Base-by-base conservation (phyloP, 2,888 invertebrate species). In the Nycteola revayana region DNA sequence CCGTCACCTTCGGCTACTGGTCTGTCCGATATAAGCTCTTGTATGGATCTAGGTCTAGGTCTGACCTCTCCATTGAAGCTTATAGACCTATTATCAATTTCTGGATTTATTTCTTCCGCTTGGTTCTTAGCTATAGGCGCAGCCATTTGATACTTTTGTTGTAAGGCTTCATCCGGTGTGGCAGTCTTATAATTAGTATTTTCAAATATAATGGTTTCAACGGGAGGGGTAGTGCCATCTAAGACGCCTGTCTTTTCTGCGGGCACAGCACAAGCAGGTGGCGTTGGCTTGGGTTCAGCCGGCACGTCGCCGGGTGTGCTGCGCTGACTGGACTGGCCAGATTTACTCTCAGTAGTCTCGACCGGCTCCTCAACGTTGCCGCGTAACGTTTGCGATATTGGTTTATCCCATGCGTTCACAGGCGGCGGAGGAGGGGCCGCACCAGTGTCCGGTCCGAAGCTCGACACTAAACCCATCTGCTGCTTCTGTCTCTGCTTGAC, bases 181-280 rank as follows among this genome's bases (percentile, higher is more conserved):
- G 92, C 93, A 48, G 93, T 92, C 72, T 96, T 96, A 72, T 94
- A 96, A 75, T 96, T 96, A 1, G 96, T 96, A 72, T 97, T 97
- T 69, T 97, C 96, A 69, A 97, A 96, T 49, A 97, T 96, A 32
- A 97, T 94, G 0, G 96, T 96, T 68, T 95, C 94, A 9, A 96
- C 95, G 1, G 95, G 95, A 0, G 95, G 93, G 3, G 94, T 94
- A 2, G 93, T 90, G 11, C 94, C 93, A 65, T 96, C 94, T 17
- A 94, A 76, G 1, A 93, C 90, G 14, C 91, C 90, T 32, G 81
- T 54, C 63, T 92, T 92, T 49, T 91, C 91, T 31, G 75, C 39
- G 37, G 71, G 68, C 22, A 78, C 60, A 26, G 74, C 48, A 36
- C 76, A 72, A 24, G 70, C 42, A 4, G 71, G 49, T 8, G 66